These are phyloP conservation scores for Myopa tessellatipennis DNA, from an alignment of 2,888 invertebrate species.

Conservation along the genomic window DNA sequence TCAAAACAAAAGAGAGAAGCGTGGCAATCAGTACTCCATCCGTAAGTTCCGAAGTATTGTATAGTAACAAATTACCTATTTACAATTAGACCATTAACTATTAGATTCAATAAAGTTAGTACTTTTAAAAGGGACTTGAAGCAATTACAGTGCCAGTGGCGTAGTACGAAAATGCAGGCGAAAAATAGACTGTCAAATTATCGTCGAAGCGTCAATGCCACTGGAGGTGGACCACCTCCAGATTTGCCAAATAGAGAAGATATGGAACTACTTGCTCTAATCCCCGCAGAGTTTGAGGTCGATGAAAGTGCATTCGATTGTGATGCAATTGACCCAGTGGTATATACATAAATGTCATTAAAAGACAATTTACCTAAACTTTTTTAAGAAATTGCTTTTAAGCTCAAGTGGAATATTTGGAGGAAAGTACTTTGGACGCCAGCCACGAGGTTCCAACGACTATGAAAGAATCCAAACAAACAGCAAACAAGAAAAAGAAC, in stretches of 20 bases:
- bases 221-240: background rate
- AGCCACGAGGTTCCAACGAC: background rate
- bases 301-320: background rate
- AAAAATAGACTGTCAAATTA: background rate
- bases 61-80: background rate
- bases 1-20: background rate
- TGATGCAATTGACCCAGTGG: background rate
- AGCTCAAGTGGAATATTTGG: background rate
- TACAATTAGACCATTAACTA: background rate
- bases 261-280: too few relatives aligned
- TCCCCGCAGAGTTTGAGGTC: background rate
- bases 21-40: background rate
- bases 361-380: background rate
- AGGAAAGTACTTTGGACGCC: background rate
- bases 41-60: background rate
- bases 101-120: background rate
- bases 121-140: background rate
- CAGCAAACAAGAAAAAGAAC: background rate
- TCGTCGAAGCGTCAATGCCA: background rate
- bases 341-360: too few relatives aligned
- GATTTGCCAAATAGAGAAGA: background rate
- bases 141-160: background rate
- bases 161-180: background rate
- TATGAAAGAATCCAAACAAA: background rate
- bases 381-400: too few relatives aligned